Evolutionary conservation across 2,113 vertebrate species (phyloP), one percentile per base, ranked within the genome.

Genomic region (Oryzias melastigma): DNA sequence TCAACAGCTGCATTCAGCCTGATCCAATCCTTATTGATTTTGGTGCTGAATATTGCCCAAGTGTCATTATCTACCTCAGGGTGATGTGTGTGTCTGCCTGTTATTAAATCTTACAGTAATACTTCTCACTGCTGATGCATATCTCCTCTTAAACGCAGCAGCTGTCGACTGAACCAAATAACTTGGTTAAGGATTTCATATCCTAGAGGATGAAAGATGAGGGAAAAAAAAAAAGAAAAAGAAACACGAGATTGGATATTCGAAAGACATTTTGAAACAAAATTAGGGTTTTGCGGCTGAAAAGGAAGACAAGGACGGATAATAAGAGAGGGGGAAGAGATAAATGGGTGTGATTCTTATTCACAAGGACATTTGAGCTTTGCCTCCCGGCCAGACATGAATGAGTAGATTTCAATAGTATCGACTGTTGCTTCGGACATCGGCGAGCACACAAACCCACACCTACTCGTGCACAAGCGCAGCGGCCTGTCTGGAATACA

Each of bases 331-430:
- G 41, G 27, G 35, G 46, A 35, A 49, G 72, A 75, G 72, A 79
- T 74, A 71, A 75, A 84, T 82, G 69, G 42, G 24, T 47, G 75
- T 81, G 78, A 89, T 88, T 88, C 78, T 81, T 89, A 89, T 89
- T 88, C 88, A 82, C 83, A 87, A 88, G 86, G 88, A 91, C 82
- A 79, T 90, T 77, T 88, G 88, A 86, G 90, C 86, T 78, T 74
- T 72, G 86, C 85, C 77, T 87, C 80, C 51, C 64, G 57, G 75
- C 78, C 86, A 83, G 80, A 82, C 81, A 79, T 86, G 82, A 91
- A 90, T 84, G 87, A 91, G 84, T 86, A 81, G 69, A 85, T 90
- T 91, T 87, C 89, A 89, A 90, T 90, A 90, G 82, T 85, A 90
- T 90, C 66, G 90, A 91, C 88, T 84, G 79, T 81, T 83, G 78